Percentiles rank a stretch among this genome's conserved stretches.
Evolutionary conservation across 1,140 invertebrate species (phyloP).

Genomic region (Hypsibius dujardini): DNA sequence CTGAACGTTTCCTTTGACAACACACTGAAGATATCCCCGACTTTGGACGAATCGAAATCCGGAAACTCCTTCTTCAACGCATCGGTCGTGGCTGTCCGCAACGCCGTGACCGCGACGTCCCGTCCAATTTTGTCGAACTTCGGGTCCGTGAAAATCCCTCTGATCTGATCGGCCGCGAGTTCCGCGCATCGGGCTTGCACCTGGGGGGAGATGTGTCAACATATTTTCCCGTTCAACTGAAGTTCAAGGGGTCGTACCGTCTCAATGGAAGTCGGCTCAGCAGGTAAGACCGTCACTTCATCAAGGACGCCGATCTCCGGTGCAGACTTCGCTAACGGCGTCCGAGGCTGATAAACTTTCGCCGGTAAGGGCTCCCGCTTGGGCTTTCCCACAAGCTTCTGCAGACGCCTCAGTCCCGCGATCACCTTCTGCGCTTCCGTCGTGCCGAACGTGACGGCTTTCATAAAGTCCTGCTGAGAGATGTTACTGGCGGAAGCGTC

Average conservation of each 20-base stretch:
- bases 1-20: constrained; percentile 47
- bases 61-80: constrained; percentile 41
- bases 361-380: constrained; percentile 40
- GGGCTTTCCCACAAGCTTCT: constrained; percentile 48
- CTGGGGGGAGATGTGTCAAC: neutral
- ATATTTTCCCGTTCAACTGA: too few relatives aligned
- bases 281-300: neutral
- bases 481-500: constrained; percentile 58
- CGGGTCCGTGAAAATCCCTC: constrained; percentile 55
- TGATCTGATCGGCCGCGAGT: constrained; percentile 36
- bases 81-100: constrained; percentile 50
- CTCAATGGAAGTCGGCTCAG: neutral
- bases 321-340: neutral
- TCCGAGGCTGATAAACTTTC: constrained; percentile 15
- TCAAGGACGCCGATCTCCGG: constrained; percentile 17
- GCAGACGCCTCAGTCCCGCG: constrained; percentile 48
- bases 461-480: constrained; percentile 53
- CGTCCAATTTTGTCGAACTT: constrained; percentile 53
- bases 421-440: constrained; percentile 65
- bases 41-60: constrained; percentile 35
- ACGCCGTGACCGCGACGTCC: constrained; percentile 50
- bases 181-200: constrained; percentile 19
- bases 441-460: constrained; percentile 62
- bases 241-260: too few relatives aligned
- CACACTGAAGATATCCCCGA: constrained; percentile 46